Evolutionary conservation across 2,888 invertebrate species (phyloP), one percentile per base, ranked within the genome.

Genomic region (Enoplolaimus lenunculus): DNA sequence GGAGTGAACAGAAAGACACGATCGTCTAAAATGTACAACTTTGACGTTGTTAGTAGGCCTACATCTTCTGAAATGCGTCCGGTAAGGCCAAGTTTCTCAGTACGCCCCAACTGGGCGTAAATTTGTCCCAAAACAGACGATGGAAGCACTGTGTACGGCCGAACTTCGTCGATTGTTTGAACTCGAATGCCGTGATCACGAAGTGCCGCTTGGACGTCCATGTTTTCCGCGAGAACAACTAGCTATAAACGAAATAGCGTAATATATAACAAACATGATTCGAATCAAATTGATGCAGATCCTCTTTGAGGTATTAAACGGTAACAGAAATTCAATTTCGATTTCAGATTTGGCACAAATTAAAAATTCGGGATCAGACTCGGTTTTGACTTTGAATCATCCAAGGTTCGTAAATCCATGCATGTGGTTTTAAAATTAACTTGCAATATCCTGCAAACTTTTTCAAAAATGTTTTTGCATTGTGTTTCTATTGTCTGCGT

Each of bases 1-100:
- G 98, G 98, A 2, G 95, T 95, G 81, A 99, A 99, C 0, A 94
- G 95, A 83, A 97, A 93, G 78, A 95, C 93, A 80, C 90, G 88
- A 81, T 95, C 93, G 77, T 93, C 91, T 70, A 98, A 84, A 0
- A 92, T 90, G 83, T 98, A 99, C 74, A 99, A 84, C 84, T 97
- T 95, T 83, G 95, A 97, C 57, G 98, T 99, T 80, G 94, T 92
- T 30, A 99, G 85, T 76, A 98, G 91, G 74, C 98, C 98, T 69
- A 97, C 93, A 81, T 97, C 95, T 70, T 92, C 87, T 0, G 93
- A 91, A 79, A 92, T 93, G 76, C 98, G 86, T 70, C 98, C 98
- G n/a, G 91, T 89, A 59, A 99, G 82, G 26, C 90, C 90, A 72
- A 99, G 84, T 80, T 97, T 95, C 79, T 90, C 89, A 81, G 92